Percentiles rank a stretch among this genome's conserved stretches.
These are phyloP conservation scores for Trochalopteron elliotii DNA, from an alignment of 2,113 vertebrate species.

Conservation along the genomic window DNA sequence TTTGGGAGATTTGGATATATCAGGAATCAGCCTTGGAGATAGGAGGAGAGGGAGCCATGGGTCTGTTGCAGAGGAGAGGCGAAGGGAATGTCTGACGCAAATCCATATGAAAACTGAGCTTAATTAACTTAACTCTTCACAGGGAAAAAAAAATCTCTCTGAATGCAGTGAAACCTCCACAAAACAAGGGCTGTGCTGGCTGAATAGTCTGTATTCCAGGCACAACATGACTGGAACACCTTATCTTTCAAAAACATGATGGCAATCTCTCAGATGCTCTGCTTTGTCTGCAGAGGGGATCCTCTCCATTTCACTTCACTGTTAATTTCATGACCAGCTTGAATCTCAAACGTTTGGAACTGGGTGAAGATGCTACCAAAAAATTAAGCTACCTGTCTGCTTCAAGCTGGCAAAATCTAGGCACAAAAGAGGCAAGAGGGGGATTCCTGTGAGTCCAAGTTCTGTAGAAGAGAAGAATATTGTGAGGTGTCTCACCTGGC, in stretches of 20 bases:
- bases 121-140: background rate
- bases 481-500: background rate
- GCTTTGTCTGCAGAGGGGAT: background rate
- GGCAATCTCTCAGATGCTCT: background rate
- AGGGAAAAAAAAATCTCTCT: background rate
- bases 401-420: background rate
- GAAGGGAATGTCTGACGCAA: background rate
- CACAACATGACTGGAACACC: background rate
- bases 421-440: background rate
- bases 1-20: background rate
- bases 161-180: background rate
- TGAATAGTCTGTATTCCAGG: background rate
- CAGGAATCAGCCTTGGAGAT: background rate
- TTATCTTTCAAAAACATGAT: background rate
- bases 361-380: accelerated
- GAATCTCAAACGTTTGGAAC: background rate
- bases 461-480: background rate
- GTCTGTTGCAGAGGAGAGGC: background rate
- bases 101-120: background rate
- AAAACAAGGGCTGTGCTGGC: background rate
- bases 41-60: background rate
- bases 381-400: background rate
- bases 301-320: background rate
- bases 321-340: accelerated
- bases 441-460: background rate